These are phyloP conservation scores for Proterorhinus semilunaris DNA, from an alignment of 2,113 vertebrate genomes.

Conservation along the genomic window DNA sequence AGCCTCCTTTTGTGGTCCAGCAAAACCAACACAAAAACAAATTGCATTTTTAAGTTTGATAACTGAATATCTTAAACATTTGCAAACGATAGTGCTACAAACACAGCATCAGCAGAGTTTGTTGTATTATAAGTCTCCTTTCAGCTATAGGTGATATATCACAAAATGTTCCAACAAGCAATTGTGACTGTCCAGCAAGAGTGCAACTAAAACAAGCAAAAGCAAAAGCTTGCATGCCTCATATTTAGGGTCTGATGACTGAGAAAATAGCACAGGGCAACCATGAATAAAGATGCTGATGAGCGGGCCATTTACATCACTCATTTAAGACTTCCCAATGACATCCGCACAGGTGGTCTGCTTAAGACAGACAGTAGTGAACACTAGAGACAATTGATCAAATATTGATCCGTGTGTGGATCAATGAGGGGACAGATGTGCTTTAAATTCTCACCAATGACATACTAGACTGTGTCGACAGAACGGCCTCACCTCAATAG, in stretches of 20 bases:
- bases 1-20: slow-evolving; percentile 71
- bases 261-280: background rate
- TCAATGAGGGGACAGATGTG: background rate
- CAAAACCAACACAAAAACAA: background rate
- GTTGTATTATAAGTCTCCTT: too few species aligned
- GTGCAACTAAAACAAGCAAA: too few species aligned
- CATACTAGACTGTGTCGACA: background rate
- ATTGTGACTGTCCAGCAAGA: too few species aligned
- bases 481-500: slow-evolving; percentile 16
- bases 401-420: background rate
- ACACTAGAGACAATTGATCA: slow-evolving; percentile 2
- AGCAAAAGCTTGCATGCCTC: too few species aligned
- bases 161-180: too few species aligned
- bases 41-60: background rate
- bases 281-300: background rate
- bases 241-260: too few species aligned
- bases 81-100: background rate
- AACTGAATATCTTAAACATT: background rate
- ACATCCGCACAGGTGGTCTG: background rate
- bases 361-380: background rate
- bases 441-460: background rate
- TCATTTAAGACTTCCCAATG: background rate
- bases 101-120: background rate
- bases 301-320: background rate
- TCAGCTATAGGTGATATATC: too few species aligned